A percentile compares a stretch with the other conserved stretches of the same genome.
These are phyloP conservation scores for Sebastes goodei DNA, from an alignment of 2,797 vertebrate genomes.

Conservation along the genomic window DNA sequence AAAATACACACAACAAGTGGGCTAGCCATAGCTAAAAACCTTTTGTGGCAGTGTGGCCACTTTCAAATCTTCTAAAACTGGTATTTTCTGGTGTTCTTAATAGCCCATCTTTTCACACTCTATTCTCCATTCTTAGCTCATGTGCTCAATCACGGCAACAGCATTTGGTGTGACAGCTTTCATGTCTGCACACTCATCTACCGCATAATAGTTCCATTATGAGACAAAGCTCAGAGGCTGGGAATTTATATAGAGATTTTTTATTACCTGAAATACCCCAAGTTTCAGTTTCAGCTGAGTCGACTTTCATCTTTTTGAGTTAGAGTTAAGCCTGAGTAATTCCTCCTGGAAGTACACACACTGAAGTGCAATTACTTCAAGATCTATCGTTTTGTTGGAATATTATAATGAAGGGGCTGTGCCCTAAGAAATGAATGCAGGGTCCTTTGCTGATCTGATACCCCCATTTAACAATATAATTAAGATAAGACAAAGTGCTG, in stretches of 20 bases:
- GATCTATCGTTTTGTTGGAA: not conserved
- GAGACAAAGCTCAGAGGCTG: constrained; percentile 1
- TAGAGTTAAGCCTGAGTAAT: not conserved
- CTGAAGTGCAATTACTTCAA: not conserved
- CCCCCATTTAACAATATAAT: not conserved
- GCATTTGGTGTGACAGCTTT: not conserved
- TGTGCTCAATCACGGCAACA: not conserved
- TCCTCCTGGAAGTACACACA: not conserved
- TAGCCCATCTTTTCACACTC: not conserved
- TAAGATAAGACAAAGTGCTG: not conserved
- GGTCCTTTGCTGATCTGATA: not conserved
- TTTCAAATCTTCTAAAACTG: not conserved
- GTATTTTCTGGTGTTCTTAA: not conserved
- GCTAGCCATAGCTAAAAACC: not conserved
- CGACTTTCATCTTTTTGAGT: not conserved
- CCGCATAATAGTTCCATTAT: not conserved
- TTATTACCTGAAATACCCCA: not conserved
- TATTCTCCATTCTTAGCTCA: not conserved
- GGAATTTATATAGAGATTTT: not conserved
- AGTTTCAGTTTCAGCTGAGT: not conserved
- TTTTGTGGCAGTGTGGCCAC: not conserved
- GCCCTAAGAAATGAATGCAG: not conserved
- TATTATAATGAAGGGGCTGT: not conserved
- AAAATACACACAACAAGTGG: not conserved
- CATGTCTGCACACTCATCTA: not conserved